Evolutionary conservation across 2,888 invertebrate genomes (phyloP), one percentile per base, ranked within the genome.

Genomic region (Heliconius ismenius): DNA sequence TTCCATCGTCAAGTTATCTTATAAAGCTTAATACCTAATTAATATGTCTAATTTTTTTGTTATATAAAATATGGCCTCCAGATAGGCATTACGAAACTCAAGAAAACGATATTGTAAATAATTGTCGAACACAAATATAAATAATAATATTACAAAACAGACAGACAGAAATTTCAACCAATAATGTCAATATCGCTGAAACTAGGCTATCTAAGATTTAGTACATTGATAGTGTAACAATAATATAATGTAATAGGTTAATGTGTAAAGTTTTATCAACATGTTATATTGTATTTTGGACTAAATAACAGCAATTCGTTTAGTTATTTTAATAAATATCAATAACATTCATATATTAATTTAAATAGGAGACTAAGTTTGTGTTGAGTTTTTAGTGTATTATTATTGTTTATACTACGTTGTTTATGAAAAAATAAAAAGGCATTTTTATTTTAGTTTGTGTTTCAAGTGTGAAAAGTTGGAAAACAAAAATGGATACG

Each of bases 181-280:
- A 65, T 65, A 24, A 39, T 64, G 4, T 64, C 21, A 64, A 64
- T 64, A 13, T 6, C 36, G 36, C 39, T 28, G 13, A 39, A 32
- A 32, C n/a, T 70, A 32, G 69, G 69, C 54, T 70, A 70, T 70
- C 69, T 70, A n/a, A 70, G 69, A 70, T 70, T 54, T 70, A 58
- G 69, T 70, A 32, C 69, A 70, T 2, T 58, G 69, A 70, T 70
- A 70, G 11, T 21, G 2, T 32, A 32, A 70, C n/a, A 70, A 28
- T 69, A 28, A 21, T 54, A 68, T 21, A 49, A 4, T 21, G 69
- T 54, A 24, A 21, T 69, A 69, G 43, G 24, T 28, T 49, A n/a
- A n/a, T 36, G 21, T 13, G n/a, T 39, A 24, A n/a, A 3, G 36
- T 65, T 39, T n/a, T 24, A 36, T 39, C 24, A 7, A 15, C 32